phyloP scores from a whole-genome alignment of 2,888 invertebrate species.

The Salticus scenicus region DNA sequence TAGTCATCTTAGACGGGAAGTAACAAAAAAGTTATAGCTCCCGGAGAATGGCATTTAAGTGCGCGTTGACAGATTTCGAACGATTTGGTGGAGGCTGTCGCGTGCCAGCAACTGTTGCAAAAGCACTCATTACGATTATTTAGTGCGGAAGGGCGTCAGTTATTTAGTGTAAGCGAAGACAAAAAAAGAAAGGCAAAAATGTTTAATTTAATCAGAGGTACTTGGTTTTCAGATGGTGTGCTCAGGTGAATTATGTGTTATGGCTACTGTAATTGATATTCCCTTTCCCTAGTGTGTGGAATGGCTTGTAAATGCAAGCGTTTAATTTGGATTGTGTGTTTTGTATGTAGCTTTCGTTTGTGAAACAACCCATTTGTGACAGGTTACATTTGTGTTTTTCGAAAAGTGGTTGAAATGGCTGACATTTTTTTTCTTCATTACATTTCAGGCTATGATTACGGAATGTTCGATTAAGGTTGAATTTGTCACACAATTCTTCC shows the following conservation, averaged over 20 bases:
- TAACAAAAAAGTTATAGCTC: constrained; percentile 2
- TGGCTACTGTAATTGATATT: not conserved
- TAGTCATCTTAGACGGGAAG: not conserved
- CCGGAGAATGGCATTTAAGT: not conserved
- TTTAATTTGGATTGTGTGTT: not conserved
- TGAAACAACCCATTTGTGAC: not conserved
- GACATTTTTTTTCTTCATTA: no score
- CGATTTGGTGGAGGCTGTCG: not conserved
- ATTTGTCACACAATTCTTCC: no score
- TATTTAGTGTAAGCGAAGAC: not conserved
- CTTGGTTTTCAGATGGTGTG: not conserved
- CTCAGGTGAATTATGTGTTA: not conserved
- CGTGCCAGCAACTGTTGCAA: constrained; percentile 3
- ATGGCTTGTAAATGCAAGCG: not conserved
- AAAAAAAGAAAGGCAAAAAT: not conserved
- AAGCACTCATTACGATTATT: constrained; percentile 6
- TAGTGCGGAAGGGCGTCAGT: constrained; percentile 15
- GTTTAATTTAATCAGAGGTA: constrained; percentile 10
- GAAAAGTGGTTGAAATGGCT: no score
- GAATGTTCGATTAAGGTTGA: no score
- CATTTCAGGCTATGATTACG: no score
- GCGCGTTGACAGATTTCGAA: constrained; percentile 16
- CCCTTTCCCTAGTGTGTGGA: not conserved
- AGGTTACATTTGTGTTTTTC: not conserved
- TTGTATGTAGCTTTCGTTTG: not conserved